Conservation (phyloP, 1,140 invertebrate species). For the Caenorhabditis tropicalis region DNA sequence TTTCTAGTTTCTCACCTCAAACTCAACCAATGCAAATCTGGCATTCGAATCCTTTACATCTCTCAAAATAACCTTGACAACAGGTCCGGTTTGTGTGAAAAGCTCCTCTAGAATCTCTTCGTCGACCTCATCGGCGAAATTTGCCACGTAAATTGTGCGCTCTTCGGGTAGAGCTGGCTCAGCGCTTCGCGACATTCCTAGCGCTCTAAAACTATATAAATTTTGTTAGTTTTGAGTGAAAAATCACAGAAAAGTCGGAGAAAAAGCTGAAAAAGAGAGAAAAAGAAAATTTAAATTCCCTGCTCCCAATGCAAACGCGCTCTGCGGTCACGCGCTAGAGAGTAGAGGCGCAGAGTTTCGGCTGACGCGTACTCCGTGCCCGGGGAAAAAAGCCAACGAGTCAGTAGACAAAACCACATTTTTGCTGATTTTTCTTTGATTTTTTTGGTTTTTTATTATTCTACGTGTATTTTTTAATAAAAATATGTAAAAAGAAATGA, state of each 20-base stretch:
- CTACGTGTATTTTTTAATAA: background rate
- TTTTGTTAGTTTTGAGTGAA: background rate
- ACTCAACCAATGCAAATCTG: constrained; percentile 56
- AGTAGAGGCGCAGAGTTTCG: background rate
- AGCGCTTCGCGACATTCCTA: background rate
- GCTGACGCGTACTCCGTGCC: background rate
- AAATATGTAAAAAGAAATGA: too few relatives aligned
- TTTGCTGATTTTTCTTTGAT: background rate
- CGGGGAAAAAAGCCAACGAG: background rate
- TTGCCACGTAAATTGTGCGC: constrained; percentile 51
- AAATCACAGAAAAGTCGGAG: background rate
- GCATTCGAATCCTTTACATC: constrained; percentile 1
- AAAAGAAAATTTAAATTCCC: background rate
- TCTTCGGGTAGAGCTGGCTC: constrained; percentile 16
- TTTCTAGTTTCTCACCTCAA: too few relatives aligned
- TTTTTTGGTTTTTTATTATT: background rate
- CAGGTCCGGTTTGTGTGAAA: constrained; percentile 54
- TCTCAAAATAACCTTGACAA: constrained; percentile 46
- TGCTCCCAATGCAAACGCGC: background rate
- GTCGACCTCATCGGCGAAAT: constrained; percentile 39
- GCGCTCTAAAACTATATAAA: background rate
- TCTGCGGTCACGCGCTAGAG: background rate
- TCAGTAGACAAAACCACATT: background rate
- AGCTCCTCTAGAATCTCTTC: constrained; percentile 57
- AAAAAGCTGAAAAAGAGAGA: background rate